Evolutionary conservation across 2,797 vertebrate genomes (phyloP), one percentile per base, ranked within the genome.

Genomic region (Sebastes goodei): DNA sequence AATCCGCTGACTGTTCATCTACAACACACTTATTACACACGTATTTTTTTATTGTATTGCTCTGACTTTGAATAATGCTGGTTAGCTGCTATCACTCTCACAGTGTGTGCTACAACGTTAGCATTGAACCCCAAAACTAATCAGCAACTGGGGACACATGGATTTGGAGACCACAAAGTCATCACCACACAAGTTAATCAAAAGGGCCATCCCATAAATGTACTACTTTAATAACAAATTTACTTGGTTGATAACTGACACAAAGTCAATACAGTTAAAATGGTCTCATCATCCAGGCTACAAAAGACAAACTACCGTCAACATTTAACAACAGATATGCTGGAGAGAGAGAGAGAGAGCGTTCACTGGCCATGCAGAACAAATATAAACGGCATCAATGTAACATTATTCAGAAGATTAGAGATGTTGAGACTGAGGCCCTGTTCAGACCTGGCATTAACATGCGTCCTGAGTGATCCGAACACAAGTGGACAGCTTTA

Each of bases 331-430:
- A 49, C 78, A 64, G 60, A 73, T 60, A 25, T 60, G 57, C n/a
- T 38, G 1, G 49, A 25, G 27, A 64, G 15, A 66, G 38, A 64
- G 38, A 29, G 30, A 61, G 14, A 67, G 33, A 74, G 23, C 10
- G 49, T 67, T 65, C 68, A 70, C 27, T 30, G 33, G 23, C 35
- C 52, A 76, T 76, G 74, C 76, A 62, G 11, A 71, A 68, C 49
- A 71, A 68, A 83, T 32, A 66, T 0, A 23, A 62, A 70, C 56
- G 7, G n/a, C 29, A 49, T 32, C 30, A 61, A 23, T 57, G 62
- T 12, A 21, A 71, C 64, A 63, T 15, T 20, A 64, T 59, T 57
- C 21, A 60, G 49, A 52, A 52, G 20, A 52, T 52, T 25, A 11
- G 23, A 32, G 32, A 71, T 63, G 29, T 33, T 42, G 59, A 73